phyloP scores from a whole-genome alignment of 2,888 invertebrate species.

The Tenthredo distinguenda region DNA sequence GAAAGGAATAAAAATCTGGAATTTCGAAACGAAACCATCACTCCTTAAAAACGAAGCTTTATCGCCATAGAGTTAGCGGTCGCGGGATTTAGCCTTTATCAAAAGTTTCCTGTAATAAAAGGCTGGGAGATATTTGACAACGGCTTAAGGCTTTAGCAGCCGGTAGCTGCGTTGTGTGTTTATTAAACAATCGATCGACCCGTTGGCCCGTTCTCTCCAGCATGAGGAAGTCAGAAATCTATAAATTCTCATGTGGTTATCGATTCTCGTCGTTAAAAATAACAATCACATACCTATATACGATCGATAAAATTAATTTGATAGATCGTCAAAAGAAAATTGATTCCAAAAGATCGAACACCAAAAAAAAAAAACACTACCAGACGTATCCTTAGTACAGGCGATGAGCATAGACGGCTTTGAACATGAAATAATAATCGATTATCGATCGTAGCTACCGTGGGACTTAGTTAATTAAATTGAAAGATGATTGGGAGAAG shows the following conservation, averaged over 20 bases:
- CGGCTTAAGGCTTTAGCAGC: slow-evolving; percentile 49
- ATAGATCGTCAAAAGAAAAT: not conserved
- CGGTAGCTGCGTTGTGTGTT: slow-evolving; percentile 38
- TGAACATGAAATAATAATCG: not conserved
- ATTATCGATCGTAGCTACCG: slow-evolving; percentile 5
- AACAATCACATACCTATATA: not conserved
- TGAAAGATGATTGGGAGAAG: not conserved
- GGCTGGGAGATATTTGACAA: slow-evolving; percentile 49
- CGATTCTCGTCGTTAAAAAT: not conserved
- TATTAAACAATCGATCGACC: slow-evolving; percentile 54
- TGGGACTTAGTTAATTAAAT: slow-evolving; percentile 5
- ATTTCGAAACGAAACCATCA: not conserved
- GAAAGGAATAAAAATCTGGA: not conserved
- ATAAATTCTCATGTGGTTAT: not conserved
- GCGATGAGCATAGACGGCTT: not conserved
- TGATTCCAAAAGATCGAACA: not conserved
- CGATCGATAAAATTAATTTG: not conserved
- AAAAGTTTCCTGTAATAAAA: slow-evolving; percentile 45
- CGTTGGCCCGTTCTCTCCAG: not conserved
- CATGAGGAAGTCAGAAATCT: not conserved
- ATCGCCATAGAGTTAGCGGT: slow-evolving; percentile 16
- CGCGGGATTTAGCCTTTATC: slow-evolving; percentile 34
- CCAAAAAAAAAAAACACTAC: not conserved
- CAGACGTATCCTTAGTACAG: not conserved
- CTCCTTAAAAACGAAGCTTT: slow-evolving; percentile 21